phyloP scores from a whole-genome alignment of 2,888 invertebrate species.

The Caenorhabditis sp. region DNA sequence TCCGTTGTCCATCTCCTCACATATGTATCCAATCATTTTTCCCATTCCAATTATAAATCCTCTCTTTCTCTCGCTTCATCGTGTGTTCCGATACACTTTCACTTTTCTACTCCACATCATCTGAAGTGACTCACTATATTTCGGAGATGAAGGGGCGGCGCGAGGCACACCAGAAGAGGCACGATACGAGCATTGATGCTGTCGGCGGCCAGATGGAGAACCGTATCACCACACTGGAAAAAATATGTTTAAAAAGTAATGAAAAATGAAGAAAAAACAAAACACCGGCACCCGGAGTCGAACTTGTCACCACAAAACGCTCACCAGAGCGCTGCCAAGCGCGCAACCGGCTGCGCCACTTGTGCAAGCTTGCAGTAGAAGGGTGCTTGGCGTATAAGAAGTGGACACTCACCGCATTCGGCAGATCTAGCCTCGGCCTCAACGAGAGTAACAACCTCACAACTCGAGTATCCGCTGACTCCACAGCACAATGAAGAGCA shows the following conservation, averaged over 20 bases:
- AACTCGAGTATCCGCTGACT: slow-evolving; percentile 85
- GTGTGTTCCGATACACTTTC: slow-evolving; percentile 33
- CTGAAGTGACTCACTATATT: slow-evolving; percentile 79
- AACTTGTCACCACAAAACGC: too few species aligned
- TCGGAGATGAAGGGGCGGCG: slow-evolving; percentile 83
- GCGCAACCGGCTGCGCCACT: too few species aligned
- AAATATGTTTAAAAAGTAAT: not conserved
- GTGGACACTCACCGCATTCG: slow-evolving; percentile 85
- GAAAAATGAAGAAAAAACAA: not conserved
- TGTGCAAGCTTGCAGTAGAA: too few species aligned
- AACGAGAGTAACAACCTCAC: slow-evolving; percentile 84
- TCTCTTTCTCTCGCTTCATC: not conserved
- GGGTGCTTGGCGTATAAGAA: too few species aligned
- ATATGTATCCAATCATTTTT: slow-evolving; percentile 41
- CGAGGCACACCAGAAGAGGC: slow-evolving; percentile 83
- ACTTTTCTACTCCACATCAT: slow-evolving; percentile 10
- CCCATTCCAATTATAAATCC: slow-evolving; percentile 45
- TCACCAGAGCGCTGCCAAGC: too few species aligned
- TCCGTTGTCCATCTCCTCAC: not conserved
- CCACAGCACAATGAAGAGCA: slow-evolving; percentile 87
- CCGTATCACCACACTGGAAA: slow-evolving; percentile 85
- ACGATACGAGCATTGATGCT: slow-evolving; percentile 85
- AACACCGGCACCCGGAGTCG: too few species aligned
- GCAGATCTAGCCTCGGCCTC: slow-evolving; percentile 84
- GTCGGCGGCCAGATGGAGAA: slow-evolving; percentile 86